Conservation (phyloP, 35 echinoderm and acorn worm genomes). For the Acanthaster planci region DNA sequence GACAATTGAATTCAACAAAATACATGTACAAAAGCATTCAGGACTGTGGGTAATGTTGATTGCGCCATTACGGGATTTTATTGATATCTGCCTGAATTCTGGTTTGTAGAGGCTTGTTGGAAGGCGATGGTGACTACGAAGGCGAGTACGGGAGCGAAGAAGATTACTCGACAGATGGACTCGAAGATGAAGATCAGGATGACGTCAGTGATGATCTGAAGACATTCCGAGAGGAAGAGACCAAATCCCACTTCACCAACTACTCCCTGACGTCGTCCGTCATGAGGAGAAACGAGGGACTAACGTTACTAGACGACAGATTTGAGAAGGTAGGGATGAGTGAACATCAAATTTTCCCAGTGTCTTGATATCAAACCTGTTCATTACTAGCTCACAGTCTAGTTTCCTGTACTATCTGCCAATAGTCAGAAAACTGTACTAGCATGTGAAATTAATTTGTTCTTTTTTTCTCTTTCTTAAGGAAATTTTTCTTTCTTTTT, state of each 20-base stretch:
- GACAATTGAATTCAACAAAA: too few relatives aligned
- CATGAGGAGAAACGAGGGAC: conserved; percentile 85
- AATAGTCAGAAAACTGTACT: too few relatives aligned
- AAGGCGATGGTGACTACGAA: not conserved
- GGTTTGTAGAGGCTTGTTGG: not conserved
- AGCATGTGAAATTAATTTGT: too few relatives aligned
- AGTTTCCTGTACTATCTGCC: too few relatives aligned
- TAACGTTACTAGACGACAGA: conserved; percentile 89
- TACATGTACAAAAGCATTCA: too few relatives aligned
- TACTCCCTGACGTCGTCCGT: conserved; percentile 94
- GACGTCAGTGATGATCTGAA: conserved; percentile 40
- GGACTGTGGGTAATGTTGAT: too few relatives aligned
- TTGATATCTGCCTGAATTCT: not conserved
- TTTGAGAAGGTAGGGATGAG: conserved; percentile 87
- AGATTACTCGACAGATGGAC: conserved; percentile 19
- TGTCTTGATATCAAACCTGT: too few relatives aligned
- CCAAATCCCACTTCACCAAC: conserved; percentile 86
- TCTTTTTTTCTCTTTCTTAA: too few relatives aligned
- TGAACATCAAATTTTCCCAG: not conserved
- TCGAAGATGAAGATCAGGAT: conserved; percentile 49
- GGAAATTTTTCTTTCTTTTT: too few relatives aligned
- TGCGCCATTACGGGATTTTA: not conserved
- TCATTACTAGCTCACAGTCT: too few relatives aligned
- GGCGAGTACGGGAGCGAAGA: not conserved
- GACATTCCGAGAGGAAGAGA: conserved; percentile 73